Evolutionary conservation across 1,140 invertebrate species (phyloP).

Genomic region (Sinonovacula constricta): DNA sequence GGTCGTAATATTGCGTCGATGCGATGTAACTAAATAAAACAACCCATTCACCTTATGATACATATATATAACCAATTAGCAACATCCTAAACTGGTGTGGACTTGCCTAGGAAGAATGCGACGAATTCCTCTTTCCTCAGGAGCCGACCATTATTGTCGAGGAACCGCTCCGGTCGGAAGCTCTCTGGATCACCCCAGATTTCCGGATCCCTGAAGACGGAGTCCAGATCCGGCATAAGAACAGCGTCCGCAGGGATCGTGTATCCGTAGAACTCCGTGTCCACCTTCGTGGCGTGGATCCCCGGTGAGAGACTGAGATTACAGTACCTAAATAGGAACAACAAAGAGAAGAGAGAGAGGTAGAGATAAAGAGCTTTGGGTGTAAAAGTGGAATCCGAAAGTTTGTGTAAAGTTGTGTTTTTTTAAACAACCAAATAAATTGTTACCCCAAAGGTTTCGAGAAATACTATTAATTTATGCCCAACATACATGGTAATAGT

Average conservation of each 20-base stretch:
- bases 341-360: not conserved
- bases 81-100: no score
- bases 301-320: not conserved
- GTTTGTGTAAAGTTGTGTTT: not conserved
- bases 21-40: no score
- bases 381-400: not conserved
- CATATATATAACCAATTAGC: no score
- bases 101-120: constrained; percentile 52
- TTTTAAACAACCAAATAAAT: no score
- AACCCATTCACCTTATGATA: no score
- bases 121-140: constrained; percentile 49
- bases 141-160: constrained; percentile 57
- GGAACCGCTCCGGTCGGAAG: constrained; percentile 84
- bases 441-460: no score
- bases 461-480: no score
- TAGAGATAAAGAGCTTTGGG: not conserved
- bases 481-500: no score
- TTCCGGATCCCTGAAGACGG: constrained; percentile 64
- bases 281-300: constrained; percentile 14
- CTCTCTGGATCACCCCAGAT: constrained; percentile 84
- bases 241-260: constrained; percentile 66
- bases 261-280: constrained; percentile 66
- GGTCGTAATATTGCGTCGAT: no score
- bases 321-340: constrained; percentile 23
- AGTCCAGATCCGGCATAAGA: constrained; percentile 68